Base-by-base conservation (phyloP, 2,888 invertebrate genomes). In the Caradrina kadenii region DNA sequence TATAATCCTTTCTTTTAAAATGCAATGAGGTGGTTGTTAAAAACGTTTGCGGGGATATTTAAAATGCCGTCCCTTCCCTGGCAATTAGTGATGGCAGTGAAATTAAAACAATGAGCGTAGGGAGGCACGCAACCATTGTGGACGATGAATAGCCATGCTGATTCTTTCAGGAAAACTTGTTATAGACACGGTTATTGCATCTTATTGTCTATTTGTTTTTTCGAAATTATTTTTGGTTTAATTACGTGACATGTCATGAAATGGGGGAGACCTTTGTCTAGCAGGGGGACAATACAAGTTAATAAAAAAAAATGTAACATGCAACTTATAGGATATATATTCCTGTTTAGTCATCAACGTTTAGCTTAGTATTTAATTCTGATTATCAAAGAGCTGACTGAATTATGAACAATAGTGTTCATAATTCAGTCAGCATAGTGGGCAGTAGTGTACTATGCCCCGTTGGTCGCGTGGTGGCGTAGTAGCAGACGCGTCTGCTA, bases 1-100 rank as follows among this genome's bases (percentile, higher is more conserved):
- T 94, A 95, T 95, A 95, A 95, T 95, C 95, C 93, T 94, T 95
- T 95, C 93, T 94, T 95, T 94, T 94, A 95, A 95, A 96, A 95
- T 94, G 95, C 95, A 95, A 94, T 95, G 95, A 94, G 94, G 93
- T 94, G 95, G 94, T 93, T 93, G 93, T 93, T 94, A 93, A 93
- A 93, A 94, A 92, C 93, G 94, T 93, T 94, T 93, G 94, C 88
- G 92, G 94, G 91, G 91, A 91, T 92, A 94, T 94, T 93, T 93
- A 92, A 93, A 94, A 94, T 92, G 92, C 92, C 67, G 82, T 72
- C 77, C 81, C 92, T 90, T 89, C 91, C 90, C 89, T 90, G 90
- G 94, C 94, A 95, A 95, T 95, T 95, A 95, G 95, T 93, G 93
- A 93, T 92, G 88, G 91, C 86, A 89, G 91, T 89, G 91, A 93